Evolutionary conservation across 2,888 invertebrate species (phyloP).

Genomic region (Ennomos quercinarius): DNA sequence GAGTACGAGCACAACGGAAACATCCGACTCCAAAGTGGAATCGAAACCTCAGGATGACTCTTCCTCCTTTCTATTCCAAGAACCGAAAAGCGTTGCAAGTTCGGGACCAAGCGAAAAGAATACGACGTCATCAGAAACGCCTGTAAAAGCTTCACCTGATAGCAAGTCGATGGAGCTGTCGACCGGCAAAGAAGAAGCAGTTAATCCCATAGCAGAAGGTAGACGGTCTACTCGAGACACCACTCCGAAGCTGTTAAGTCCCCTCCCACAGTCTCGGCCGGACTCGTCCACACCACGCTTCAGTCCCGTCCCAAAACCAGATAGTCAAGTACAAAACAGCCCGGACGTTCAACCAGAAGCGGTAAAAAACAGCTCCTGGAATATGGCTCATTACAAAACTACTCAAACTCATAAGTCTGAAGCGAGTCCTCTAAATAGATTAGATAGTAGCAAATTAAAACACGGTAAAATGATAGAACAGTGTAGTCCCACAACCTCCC

Average conservation of each 20-base stretch:
- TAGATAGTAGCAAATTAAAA: slow-evolving; percentile 75
- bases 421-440: slow-evolving; percentile 76
- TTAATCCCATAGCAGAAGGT: slow-evolving; percentile 50
- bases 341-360: slow-evolving; percentile 71
- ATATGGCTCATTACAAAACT: slow-evolving; percentile 73
- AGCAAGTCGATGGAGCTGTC: slow-evolving; percentile 57
- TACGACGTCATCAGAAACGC: slow-evolving; percentile 44
- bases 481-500: slow-evolving; percentile 79
- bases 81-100: slow-evolving; percentile 71
- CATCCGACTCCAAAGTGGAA: slow-evolving; percentile 57
- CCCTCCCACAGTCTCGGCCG: slow-evolving; percentile 70
- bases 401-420: slow-evolving; percentile 79
- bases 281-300: slow-evolving; percentile 78
- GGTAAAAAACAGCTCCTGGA: slow-evolving; percentile 72
- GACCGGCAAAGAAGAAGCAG: slow-evolving; percentile 54
- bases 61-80: slow-evolving; percentile 66
- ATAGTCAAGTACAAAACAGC: slow-evolving; percentile 78
- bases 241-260: slow-evolving; percentile 72
- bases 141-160: slow-evolving; percentile 60
- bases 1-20: slow-evolving; percentile 51
- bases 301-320: slow-evolving; percentile 78
- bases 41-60: slow-evolving; percentile 59
- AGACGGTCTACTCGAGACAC: slow-evolving; percentile 56
- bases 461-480: slow-evolving; percentile 75
- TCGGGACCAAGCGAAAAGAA: slow-evolving; percentile 52